Evolutionary conservation across 2,797 vertebrate species (phyloP), one percentile per base, ranked within the genome.

Genomic region (Lithobates sylvaticus): DNA sequence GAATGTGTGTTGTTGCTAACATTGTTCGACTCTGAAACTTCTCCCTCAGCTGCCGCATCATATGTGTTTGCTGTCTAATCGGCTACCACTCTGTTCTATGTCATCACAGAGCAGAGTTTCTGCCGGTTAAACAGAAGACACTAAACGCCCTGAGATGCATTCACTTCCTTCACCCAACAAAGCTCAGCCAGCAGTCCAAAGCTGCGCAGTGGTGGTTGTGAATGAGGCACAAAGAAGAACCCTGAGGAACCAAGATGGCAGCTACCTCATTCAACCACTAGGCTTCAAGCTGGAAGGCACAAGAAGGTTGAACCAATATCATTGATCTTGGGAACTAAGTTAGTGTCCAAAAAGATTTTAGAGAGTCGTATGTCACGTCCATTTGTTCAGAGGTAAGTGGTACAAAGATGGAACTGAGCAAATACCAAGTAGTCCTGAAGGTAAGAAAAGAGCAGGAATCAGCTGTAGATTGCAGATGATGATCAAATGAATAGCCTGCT

Each of bases 31-130:
- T 27, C 42, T 50, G 36, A 68, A 47, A 21, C 42, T 67, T 68
- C 65, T 80, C 32, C 68, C 50, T 58, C 47, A 18, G 32, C 79
- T 61, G 68, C 68, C 34, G 39, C 69, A 27, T 72, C 23, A 23
- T 29, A 29, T 81, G 79, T 81, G 79, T 81, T 81, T 81, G 79
- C 79, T 81, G 79, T 81, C 68, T 81, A 81, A 81, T 81, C 79
- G 79, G 79, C 79, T 64, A 81, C 69, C 79, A 81, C 79, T 81
- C 79, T 81, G 79, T 81, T 81, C 79, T 72, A 81, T 81, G 79
- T 72, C 69, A 73, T 81, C 69, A 81, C 79, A 81, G 69, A 81
- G 79, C 79, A 81, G 79, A 81, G 79, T 81, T 32, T 81, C 79
- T 81, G 79, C 79, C 79, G 79, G 79, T 81, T 81, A 73, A 81